These are phyloP conservation scores for Epinotia demarniana DNA, from an alignment of 2,888 invertebrate species.

Conservation along the genomic window DNA sequence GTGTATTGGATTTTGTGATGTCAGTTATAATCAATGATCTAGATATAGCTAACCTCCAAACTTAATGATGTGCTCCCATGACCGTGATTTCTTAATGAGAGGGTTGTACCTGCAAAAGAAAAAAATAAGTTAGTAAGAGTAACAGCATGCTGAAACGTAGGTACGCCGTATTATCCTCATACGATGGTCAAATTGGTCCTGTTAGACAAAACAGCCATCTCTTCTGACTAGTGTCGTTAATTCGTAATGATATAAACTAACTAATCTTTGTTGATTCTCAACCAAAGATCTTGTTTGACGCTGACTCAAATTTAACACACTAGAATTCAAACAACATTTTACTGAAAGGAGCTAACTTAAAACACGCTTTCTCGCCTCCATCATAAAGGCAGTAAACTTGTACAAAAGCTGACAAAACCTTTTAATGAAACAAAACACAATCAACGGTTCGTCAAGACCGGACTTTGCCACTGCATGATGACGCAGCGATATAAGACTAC, in stretches of 20 bases:
- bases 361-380: background rate
- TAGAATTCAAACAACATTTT: background rate
- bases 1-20: no score
- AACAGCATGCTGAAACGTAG: background rate
- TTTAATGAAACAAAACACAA: constrained; percentile 45
- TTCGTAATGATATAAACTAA: background rate
- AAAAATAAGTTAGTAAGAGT: background rate
- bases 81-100: background rate
- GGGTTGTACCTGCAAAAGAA: constrained; percentile 4
- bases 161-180: background rate
- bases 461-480: constrained; percentile 38
- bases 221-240: no score
- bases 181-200: background rate
- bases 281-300: background rate
- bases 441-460: constrained; percentile 38
- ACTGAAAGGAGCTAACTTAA: background rate
- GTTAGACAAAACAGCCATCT: background rate
- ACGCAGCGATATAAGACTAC: constrained; percentile 24
- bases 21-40: background rate
- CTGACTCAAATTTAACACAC: background rate
- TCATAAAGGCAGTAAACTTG: constrained; percentile 25
- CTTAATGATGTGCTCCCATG: background rate
- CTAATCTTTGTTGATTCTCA: background rate
- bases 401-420: constrained; percentile 34
- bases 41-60: background rate